phyloP scores from a whole-genome alignment of 2,113 vertebrate species.

The Oncorhynchus keta region DNA sequence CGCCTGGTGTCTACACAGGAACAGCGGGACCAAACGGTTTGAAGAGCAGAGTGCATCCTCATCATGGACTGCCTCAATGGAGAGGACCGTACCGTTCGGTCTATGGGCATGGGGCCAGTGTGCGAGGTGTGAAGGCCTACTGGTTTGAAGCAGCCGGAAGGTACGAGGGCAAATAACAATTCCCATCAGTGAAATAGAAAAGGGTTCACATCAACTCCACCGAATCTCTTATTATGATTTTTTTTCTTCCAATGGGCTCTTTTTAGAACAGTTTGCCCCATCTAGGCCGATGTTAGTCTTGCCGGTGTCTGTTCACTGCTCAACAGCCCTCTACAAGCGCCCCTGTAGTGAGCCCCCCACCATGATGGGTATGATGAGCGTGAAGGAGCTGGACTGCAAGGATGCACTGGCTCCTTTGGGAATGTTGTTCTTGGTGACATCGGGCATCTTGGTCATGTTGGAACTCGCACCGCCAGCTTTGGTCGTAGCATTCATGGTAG shows the following conservation, averaged over 20 bases:
- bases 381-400: too few species aligned
- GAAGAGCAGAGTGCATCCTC: too few species aligned
- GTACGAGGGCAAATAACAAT: neutral
- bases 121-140: too few species aligned
- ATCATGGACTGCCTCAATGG: neutral
- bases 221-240: too few species aligned
- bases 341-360: too few species aligned
- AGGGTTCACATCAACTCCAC: neutral
- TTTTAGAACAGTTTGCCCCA: neutral
- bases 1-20: too few species aligned
- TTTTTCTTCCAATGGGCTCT: neutral
- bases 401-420: too few species aligned
- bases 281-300: slow-evolving; percentile 1
- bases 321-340: too few species aligned
- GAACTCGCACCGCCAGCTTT: too few species aligned
- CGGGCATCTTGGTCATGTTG: neutral
- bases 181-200: neutral
- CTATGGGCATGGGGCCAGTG: too few species aligned
- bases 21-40: neutral
- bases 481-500: neutral
- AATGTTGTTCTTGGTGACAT: neutral
- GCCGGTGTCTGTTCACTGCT: neutral
- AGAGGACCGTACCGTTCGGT: neutral
- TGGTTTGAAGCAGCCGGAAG: too few species aligned
- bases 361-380: too few species aligned